Percentiles rank a stretch among this genome's conserved stretches.
phyloP scores from a whole-genome alignment of 2,888 invertebrate species.

The Trisateles emortualis region DNA sequence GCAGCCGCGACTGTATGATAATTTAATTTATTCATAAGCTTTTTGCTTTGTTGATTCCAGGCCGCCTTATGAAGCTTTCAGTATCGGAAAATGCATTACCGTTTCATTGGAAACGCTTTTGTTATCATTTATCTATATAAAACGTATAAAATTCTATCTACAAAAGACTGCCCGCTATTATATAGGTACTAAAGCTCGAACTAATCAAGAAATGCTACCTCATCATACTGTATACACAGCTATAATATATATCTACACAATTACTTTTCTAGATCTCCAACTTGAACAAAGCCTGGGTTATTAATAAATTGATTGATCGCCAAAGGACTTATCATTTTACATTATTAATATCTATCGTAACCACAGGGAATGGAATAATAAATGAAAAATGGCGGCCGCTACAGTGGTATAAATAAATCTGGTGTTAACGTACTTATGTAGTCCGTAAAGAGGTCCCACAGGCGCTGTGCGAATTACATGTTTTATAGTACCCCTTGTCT shows the following conservation, averaged over 20 bases:
- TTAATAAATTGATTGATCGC: constrained; percentile 30
- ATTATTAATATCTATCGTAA: constrained; percentile 27
- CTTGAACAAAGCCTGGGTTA: neutral
- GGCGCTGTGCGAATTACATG: constrained; percentile 5
- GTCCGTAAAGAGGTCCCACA: constrained; percentile 1
- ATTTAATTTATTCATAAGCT: neutral
- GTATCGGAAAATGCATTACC: constrained; percentile 4
- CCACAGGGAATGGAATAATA: constrained; percentile 24
- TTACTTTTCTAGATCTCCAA: too few species aligned
- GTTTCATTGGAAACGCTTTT: neutral
- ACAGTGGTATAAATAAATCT: constrained; percentile 14
- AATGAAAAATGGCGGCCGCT: constrained; percentile 20
- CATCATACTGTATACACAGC: too few species aligned
- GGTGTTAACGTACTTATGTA: constrained; percentile 13
- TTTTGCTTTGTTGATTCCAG: neutral
- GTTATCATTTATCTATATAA: neutral
- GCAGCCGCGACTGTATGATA: neutral
- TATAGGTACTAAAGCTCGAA: too few species aligned
- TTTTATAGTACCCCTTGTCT: too few species aligned
- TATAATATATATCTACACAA: too few species aligned
- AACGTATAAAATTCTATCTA: neutral
- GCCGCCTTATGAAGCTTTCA: neutral
- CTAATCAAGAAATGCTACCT: too few species aligned
- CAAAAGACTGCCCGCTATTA: too few species aligned
- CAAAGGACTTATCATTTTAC: constrained; percentile 11